Conservation (phyloP, 2,888 invertebrate genomes). For the Imbricaverruca yamaguchii region DNA sequence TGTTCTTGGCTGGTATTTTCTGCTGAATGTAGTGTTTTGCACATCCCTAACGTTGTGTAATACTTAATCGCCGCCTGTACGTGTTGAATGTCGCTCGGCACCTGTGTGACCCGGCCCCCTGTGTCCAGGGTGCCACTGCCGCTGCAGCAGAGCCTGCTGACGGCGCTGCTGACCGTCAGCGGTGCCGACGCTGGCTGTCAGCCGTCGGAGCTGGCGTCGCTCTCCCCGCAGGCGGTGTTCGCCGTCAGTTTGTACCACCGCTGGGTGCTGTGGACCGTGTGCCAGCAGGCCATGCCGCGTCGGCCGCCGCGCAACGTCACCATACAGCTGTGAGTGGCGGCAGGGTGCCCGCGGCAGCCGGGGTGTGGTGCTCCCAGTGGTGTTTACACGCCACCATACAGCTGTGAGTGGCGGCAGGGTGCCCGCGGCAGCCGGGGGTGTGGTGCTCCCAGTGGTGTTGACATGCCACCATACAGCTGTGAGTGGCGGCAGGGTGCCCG, state of each 20-base stretch:
- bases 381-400: too few species aligned
- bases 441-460: too few species aligned
- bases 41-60: neutral
- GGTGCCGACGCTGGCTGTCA: neutral
- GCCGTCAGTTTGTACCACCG: slow-evolving; percentile 11
- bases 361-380: too few species aligned
- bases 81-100: too few species aligned
- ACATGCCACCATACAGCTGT: neutral
- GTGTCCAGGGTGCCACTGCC: slow-evolving; percentile 8
- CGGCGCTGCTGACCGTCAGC: neutral
- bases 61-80: too few species aligned
- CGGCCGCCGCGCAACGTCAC: neutral
- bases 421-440: neutral
- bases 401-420: neutral
- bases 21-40: neutral
- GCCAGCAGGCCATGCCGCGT: slow-evolving; percentile 2
- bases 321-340: neutral
- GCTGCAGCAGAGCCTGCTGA: slow-evolving; percentile 15
- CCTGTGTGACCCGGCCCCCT: neutral
- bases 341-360: neutral
- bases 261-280: slow-evolving; percentile 11
- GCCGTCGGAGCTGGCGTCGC: neutral
- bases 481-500: neutral
- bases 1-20: neutral
- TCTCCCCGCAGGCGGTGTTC: neutral